These are phyloP conservation scores for Gracilinanus agilis DNA, from an alignment of 2,113 vertebrate genomes.

Conservation along the genomic window DNA sequence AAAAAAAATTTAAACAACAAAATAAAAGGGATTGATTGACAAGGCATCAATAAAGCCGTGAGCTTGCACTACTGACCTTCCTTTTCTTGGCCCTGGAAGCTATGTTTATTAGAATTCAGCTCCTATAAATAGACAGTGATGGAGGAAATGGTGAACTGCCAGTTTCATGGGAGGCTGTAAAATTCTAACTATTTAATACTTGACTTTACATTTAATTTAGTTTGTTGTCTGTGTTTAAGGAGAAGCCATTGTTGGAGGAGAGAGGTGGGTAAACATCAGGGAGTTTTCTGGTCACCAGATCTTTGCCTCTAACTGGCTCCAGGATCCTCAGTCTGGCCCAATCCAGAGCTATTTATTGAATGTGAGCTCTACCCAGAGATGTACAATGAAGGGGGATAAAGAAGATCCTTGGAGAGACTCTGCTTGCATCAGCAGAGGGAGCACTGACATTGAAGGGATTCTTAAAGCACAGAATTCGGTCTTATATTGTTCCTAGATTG, in stretches of 20 bases:
- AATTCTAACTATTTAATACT: constrained; percentile 77
- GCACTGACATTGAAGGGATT: neutral
- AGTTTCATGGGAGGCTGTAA: constrained; percentile 75
- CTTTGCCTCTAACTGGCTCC: neutral
- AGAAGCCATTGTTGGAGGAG: neutral
- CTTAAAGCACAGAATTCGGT: neutral
- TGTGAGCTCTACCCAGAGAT: neutral
- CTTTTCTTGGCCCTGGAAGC: constrained; percentile 81
- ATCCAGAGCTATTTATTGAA: neutral
- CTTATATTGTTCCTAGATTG: neutral
- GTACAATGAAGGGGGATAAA: neutral
- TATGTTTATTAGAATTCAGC: constrained; percentile 89
- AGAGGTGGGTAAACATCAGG: neutral
- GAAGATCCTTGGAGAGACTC: neutral
- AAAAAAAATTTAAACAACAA: constrained; percentile 85
- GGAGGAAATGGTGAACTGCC: constrained; percentile 77
- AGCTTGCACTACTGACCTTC: constrained; percentile 84
- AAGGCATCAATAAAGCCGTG: constrained; percentile 88
- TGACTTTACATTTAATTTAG: constrained; percentile 77
- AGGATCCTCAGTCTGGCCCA: neutral
- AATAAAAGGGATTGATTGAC: constrained; percentile 88
- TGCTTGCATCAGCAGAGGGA: neutral
- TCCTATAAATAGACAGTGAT: constrained; percentile 84
- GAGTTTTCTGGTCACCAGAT: neutral
- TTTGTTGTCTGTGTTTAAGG: constrained; percentile 35